Evolutionary conservation across 2,113 vertebrate genomes (phyloP).

Genomic region (Phyllostomus discolor): DNA sequence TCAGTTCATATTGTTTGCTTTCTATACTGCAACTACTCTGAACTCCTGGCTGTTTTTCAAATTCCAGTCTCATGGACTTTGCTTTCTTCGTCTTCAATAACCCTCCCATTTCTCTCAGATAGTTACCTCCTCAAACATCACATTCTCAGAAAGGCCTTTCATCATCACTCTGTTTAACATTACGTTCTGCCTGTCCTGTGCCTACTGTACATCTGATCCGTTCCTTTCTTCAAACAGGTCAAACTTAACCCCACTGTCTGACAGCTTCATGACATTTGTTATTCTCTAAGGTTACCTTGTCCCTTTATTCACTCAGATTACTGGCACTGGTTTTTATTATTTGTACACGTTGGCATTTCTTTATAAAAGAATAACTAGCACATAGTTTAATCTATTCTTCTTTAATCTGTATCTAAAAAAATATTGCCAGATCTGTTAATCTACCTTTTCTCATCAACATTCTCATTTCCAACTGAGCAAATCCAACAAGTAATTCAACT

Average conservation of each 20-base stretch:
- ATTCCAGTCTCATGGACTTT: background rate
- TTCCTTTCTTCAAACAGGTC: background rate
- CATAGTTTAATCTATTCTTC: background rate
- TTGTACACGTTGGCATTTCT: background rate
- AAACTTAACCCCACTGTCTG: background rate
- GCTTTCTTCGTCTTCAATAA: background rate
- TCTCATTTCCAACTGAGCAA: background rate
- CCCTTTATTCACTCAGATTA: background rate
- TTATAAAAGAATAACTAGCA: background rate
- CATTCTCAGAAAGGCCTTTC: background rate
- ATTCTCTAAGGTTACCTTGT: background rate
- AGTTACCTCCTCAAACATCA: background rate
- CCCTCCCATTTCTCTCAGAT: background rate
- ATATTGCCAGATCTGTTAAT: background rate
- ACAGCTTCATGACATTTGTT: background rate
- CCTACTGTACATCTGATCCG: background rate
- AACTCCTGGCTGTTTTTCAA: background rate
- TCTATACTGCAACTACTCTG: background rate
- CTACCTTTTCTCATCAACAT: background rate
- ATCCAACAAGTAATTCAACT: background rate
- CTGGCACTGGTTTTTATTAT: background rate
- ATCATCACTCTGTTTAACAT: background rate
- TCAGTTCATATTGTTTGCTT: background rate
- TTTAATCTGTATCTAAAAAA: background rate
- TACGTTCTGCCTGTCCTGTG: background rate